phyloP scores from a whole-genome alignment of 2,888 invertebrate species.

The Graphium colonna region DNA sequence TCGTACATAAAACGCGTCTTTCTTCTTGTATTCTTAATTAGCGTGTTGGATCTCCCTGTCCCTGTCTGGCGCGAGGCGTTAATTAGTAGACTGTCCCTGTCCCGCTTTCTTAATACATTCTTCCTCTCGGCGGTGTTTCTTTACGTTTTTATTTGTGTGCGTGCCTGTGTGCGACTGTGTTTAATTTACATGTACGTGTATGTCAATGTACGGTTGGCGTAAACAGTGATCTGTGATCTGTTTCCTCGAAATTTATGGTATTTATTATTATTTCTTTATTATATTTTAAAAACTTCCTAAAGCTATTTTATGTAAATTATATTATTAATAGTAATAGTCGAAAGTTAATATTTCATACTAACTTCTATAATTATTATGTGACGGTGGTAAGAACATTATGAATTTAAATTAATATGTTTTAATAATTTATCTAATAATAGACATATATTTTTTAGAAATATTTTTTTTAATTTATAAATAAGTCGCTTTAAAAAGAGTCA shows the following conservation, averaged over 20 bases:
- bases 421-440: too few species aligned
- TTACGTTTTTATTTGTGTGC: constrained; percentile 80
- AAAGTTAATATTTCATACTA: too few species aligned
- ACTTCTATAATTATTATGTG: too few species aligned
- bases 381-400: too few species aligned
- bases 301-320: too few species aligned
- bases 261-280: background rate
- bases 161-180: constrained; percentile 78
- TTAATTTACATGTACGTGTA: constrained; percentile 80
- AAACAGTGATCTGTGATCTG: constrained; percentile 33
- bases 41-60: constrained; percentile 73
- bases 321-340: too few species aligned
- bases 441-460: too few species aligned
- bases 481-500: too few species aligned
- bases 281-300: too few species aligned
- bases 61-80: constrained; percentile 64
- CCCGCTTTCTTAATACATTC: constrained; percentile 81
- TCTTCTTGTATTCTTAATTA: constrained; percentile 87
- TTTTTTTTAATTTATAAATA: too few species aligned
- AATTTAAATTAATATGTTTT: too few species aligned
- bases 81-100: constrained; percentile 74
- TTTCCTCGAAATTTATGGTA: background rate
- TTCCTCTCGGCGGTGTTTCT: constrained; percentile 79
- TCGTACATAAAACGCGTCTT: constrained; percentile 79
- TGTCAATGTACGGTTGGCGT: constrained; percentile 64